Percentiles rank a stretch among this genome's conserved stretches.
phyloP scores from a whole-genome alignment of 1,140 invertebrate species.

The Neodiprion pinetum region DNA sequence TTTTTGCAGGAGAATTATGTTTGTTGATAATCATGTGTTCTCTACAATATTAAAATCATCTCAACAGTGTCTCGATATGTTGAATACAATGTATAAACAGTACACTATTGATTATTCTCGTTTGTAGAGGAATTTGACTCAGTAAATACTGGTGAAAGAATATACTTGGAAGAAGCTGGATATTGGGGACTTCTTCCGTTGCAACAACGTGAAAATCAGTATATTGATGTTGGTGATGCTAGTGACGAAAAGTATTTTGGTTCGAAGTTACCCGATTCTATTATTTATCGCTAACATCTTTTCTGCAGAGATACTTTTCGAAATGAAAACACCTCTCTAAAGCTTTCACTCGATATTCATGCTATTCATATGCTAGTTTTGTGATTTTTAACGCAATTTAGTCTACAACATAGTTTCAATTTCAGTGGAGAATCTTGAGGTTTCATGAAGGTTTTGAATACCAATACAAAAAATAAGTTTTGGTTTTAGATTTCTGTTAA shows the following conservation, averaged over 20 bases:
- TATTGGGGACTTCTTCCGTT: conserved; percentile 58
- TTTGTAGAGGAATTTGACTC: conserved; percentile 39
- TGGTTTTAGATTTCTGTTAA: too few relatives aligned
- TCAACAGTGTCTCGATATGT: too few relatives aligned
- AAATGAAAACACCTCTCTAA: neutral
- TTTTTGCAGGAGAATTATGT: neutral
- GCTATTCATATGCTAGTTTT: too few relatives aligned
- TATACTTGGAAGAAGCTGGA: conserved; percentile 60
- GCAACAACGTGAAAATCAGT: conserved; percentile 54
- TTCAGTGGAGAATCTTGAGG: too few relatives aligned
- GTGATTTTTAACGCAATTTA: too few relatives aligned
- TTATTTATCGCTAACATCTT: neutral
- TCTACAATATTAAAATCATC: too few relatives aligned
- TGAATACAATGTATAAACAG: neutral
- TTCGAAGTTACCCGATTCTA: conserved; percentile 36
- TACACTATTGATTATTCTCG: conserved; percentile 15
- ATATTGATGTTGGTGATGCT: conserved; percentile 42
- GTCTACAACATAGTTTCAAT: too few relatives aligned
- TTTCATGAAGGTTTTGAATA: too few relatives aligned
- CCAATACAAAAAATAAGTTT: too few relatives aligned
- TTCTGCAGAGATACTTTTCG: neutral
- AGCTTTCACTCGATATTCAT: neutral
- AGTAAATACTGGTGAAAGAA: conserved; percentile 47
- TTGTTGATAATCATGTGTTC: too few relatives aligned
- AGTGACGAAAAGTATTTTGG: conserved; percentile 51